These are phyloP conservation scores for Trypoxylon attenuatum DNA, from an alignment of 2,888 invertebrate genomes.

Conservation along the genomic window DNA sequence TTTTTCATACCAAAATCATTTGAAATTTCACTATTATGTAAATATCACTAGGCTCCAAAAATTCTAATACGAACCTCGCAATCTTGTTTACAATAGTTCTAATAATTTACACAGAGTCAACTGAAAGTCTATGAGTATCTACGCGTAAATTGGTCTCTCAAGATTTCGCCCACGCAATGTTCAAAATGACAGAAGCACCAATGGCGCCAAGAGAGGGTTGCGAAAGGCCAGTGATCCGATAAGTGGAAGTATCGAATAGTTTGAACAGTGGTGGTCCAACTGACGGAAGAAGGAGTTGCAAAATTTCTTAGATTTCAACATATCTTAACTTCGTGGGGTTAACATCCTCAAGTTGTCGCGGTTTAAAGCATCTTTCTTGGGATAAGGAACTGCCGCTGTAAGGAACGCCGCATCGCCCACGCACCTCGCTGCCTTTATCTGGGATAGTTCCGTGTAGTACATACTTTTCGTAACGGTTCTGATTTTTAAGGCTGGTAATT, in stretches of 20 bases:
- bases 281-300: not conserved
- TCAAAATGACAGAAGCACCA: no score
- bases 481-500: slow-evolving; percentile 14
- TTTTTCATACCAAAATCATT: no score
- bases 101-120: no score
- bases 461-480: slow-evolving; percentile 18
- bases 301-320: slow-evolving; percentile 6
- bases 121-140: no score
- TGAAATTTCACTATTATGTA: no score
- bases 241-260: not conserved
- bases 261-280: not conserved
- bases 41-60: no score
- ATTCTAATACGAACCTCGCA: no score
- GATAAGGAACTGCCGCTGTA: slow-evolving; percentile 4
- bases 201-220: not conserved
- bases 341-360: not conserved
- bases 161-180: no score
- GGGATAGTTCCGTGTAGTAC: slow-evolving; percentile 17
- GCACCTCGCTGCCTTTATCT: slow-evolving; percentile 8
- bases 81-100: no score
- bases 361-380: not conserved
- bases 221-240: not conserved
- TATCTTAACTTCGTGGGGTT: not conserved
- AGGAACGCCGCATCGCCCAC: slow-evolving; percentile 8
- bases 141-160: no score